Evolutionary conservation across 2,797 vertebrate genomes (phyloP), one percentile per base, ranked within the genome.

Genomic region (Esox lucius): DNA sequence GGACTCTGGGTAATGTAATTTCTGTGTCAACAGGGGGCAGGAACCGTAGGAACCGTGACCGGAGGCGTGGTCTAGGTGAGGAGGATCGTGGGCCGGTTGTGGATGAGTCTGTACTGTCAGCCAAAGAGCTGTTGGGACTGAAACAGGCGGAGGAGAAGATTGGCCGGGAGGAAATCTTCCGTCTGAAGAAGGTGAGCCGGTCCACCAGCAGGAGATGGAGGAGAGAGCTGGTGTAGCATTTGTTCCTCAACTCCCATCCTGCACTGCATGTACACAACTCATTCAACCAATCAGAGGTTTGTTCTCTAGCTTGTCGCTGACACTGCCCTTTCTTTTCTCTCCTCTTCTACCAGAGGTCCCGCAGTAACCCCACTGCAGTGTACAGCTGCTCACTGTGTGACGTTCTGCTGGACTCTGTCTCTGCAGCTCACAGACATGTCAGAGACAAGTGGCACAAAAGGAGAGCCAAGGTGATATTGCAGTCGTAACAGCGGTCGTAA

Each of bases 371-470:
- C 19, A 88, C 86, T 82, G 95, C 96, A 70, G 90, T 94, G 78
- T 98, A 97, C 67, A 90, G 84, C 80, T 98, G 96, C 75, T 89
- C 79, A 75, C 91, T 98, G 71, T 98, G 96, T 89, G 96, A 96
- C 68, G 75, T 94, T 85, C 88, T 95, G 80, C 92, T 98, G 84
- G 95, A 97, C 15, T 95, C 96, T 0, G 80, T 97, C 87, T 81
- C 92, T 31, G 94, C 94, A 70, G 96, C 95, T 70, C 92, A 96
- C 90, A 95, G 92, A 79, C 97, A 98, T 83, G 94, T 96, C 82
- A 94, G 94, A 92, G 97, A 98, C 79, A 96, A 95, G 83, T 94
- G 95, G 73, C 97, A 98, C 87, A 97, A 95, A 89, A 97, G 92
- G 84, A 95, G 80, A 83, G 86, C 95, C 19, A 95, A 92, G 95